phyloP scores from a whole-genome alignment of 2,888 invertebrate species.

The Criorhina ranunculi region DNA sequence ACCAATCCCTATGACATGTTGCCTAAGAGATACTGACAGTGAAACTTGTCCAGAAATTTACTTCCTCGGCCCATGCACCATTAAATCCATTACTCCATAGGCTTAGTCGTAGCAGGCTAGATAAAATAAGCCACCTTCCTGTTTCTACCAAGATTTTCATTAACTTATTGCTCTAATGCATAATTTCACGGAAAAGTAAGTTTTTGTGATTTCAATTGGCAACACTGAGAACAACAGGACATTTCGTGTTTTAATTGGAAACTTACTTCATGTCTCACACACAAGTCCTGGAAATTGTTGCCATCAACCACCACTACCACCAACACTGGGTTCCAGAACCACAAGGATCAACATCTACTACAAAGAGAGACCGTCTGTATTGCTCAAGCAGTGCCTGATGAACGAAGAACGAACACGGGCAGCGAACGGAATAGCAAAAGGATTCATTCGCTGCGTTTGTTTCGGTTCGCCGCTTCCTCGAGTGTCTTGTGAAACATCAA shows the following conservation, averaged over 20 bases:
- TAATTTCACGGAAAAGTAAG: no score
- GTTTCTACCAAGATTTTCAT: no score
- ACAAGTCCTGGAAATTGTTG: conserved; percentile 50
- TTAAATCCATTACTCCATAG: no score
- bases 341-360: conserved; percentile 45
- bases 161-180: no score
- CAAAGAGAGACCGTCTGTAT: background rate
- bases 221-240: conserved; percentile 40
- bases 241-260: conserved; percentile 72
- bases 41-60: no score
- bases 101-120: no score
- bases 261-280: conserved; percentile 54
- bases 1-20: no score
- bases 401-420: conserved; percentile 32
- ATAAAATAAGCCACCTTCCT: no score
- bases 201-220: no score
- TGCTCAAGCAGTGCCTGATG: conserved; percentile 24
- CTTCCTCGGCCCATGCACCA: no score
- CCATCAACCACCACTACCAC: conserved; percentile 36
- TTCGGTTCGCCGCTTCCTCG: conserved; percentile 66
- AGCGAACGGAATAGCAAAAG: conserved; percentile 33
- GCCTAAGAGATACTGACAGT: no score
- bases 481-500: conserved; percentile 71
- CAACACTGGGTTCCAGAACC: conserved; percentile 5
- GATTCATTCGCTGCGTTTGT: conserved; percentile 63